Evolutionary conservation across 2,888 invertebrate species (phyloP).

Genomic region (Punctoribates punctum): DNA sequence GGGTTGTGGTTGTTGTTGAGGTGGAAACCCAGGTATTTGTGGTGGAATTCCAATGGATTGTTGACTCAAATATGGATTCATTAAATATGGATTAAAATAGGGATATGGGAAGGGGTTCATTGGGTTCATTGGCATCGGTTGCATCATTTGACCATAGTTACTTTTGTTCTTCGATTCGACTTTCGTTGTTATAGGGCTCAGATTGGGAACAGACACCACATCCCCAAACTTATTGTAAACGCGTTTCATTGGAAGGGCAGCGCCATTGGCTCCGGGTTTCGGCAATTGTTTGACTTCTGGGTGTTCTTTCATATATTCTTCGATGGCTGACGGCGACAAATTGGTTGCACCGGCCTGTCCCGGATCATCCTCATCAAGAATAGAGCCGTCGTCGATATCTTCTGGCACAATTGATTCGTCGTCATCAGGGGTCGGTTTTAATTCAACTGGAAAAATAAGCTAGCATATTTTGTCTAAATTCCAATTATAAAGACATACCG

Average conservation of each 20-base stretch:
- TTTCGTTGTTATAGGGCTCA: not conserved
- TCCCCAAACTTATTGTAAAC: slow-evolving; percentile 2
- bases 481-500: no score
- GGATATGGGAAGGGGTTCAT: not conserved
- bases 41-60: not conserved
- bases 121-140: not conserved
- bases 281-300: not conserved
- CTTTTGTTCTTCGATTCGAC: not conserved
- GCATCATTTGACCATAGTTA: not conserved
- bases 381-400: not conserved
- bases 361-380: not conserved
- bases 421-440: no score
- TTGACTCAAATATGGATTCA: not conserved
- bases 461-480: no score
- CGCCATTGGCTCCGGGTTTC: no score
- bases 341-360: not conserved
- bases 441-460: no score
- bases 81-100: not conserved
- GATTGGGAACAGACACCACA: not conserved
- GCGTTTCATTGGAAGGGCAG: not conserved
- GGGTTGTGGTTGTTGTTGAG: not conserved
- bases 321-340: not conserved
- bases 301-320: slow-evolving; percentile 21
- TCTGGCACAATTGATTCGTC: not conserved
- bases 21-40: no score